Evolutionary conservation across 1,140 invertebrate species (phyloP).

Genomic region (Anastrepha obliqua): DNA sequence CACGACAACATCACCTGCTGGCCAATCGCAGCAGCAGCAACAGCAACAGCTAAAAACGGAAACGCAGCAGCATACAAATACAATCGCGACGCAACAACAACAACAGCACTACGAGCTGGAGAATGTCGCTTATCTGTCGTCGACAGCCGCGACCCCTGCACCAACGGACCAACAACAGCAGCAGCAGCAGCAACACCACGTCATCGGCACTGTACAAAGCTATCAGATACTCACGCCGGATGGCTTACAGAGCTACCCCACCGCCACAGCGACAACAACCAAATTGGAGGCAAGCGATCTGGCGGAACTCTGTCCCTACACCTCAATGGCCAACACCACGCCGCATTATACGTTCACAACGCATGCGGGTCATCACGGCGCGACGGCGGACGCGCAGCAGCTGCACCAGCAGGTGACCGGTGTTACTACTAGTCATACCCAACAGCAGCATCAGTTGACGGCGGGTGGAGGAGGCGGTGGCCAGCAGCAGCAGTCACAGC

Average conservation of each 20-base stretch:
- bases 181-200: constrained; percentile 64
- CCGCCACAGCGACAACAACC: constrained; percentile 53
- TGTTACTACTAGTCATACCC: constrained; percentile 58
- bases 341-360: constrained; percentile 70
- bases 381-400: constrained; percentile 59
- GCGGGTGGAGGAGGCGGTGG: constrained; percentile 29
- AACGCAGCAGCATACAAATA: constrained; percentile 43
- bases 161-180: constrained; percentile 61
- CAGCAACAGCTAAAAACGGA: constrained; percentile 20
- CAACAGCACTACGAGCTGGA: constrained; percentile 69
- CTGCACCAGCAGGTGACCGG: constrained; percentile 53
- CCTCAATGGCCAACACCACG: constrained; percentile 59
- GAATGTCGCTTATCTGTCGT: constrained; percentile 70
- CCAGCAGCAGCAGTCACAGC: constrained; percentile 64
- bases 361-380: constrained; percentile 65
- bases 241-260: constrained; percentile 70
- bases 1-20: constrained; percentile 55
- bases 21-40: constrained; percentile 48
- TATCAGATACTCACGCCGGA: constrained; percentile 72
- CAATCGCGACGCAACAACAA: constrained; percentile 57
- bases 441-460: constrained; percentile 62
- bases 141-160: constrained; percentile 63
- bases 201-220: constrained; percentile 72
- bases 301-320: constrained; percentile 69
- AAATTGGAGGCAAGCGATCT: constrained; percentile 66